These are phyloP conservation scores for Hirtodrosophila duncani DNA, from an alignment of 2,888 invertebrate species.

Conservation along the genomic window DNA sequence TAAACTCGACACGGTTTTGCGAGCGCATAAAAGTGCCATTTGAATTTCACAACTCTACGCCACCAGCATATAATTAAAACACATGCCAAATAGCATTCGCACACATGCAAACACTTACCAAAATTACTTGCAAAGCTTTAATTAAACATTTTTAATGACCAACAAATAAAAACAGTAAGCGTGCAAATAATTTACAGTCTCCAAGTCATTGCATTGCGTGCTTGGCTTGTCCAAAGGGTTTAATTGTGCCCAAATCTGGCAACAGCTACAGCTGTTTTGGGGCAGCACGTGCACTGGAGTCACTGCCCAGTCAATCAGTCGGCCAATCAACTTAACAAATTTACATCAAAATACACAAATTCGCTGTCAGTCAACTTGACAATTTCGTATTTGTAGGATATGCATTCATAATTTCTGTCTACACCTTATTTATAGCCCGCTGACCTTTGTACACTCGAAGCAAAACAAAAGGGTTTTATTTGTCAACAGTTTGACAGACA, in stretches of 20 bases:
- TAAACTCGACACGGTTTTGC: neutral
- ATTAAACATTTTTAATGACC: constrained; percentile 58
- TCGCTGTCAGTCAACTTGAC: constrained; percentile 38
- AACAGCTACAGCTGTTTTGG: constrained; percentile 2
- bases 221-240: constrained; percentile 41
- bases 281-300: too few species aligned
- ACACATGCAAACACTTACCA: constrained; percentile 18
- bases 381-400: too few species aligned
- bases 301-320: too few species aligned
- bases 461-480: constrained; percentile 44
- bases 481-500: neutral
- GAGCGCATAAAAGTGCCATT: constrained; percentile 10
- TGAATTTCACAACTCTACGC: constrained; percentile 2
- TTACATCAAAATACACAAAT: too few species aligned
- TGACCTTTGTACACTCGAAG: constrained; percentile 37
- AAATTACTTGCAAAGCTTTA: constrained; percentile 47
- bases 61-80: constrained; percentile 2
- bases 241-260: constrained; percentile 25
- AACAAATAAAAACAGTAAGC: constrained; percentile 51
- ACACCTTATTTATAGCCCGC: constrained; percentile 10
- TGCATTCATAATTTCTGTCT: constrained; percentile 53
- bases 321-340: constrained; percentile 18
- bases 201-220: constrained; percentile 19
- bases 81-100: neutral
- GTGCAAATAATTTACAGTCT: constrained; percentile 17